Base-by-base conservation (phyloP, 2,113 vertebrate species). In the Polyodon spathula region DNA sequence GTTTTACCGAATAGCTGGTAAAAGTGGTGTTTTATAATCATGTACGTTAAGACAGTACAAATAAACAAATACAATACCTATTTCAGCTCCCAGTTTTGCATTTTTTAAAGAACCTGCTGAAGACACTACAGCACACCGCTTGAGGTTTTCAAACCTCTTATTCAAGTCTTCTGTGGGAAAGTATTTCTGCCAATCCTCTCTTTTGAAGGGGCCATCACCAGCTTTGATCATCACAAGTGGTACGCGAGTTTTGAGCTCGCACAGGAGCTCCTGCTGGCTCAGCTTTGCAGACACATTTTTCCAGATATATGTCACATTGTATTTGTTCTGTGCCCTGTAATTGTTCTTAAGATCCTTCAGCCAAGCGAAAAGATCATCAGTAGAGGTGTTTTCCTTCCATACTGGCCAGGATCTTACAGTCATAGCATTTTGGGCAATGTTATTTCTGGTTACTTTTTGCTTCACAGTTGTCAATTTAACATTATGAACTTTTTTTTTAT, bases 61-160 rank as follows among this genome's bases (percentile, higher is more conserved):
- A 27, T 27, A 27, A 27, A 27, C 27, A 27, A 27, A 27, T 41
- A 12, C 65, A 76, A 69, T 72, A 91, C 89, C 88, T 76, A 91
- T 91, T 73, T 89, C 88, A 58, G 5, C 62, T 61, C 89, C 89
- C 56, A 91, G 53, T n/a, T 1, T 70, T 50, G 89, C 90, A 41
- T 69, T 74, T 54, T 77, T 84, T 68, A 91, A 64, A 59, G 89
- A 83, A 57, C 86, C 89, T 0, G 89, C 86, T n/a, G 88, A 90
- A 6, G 86, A 84, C 40, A 91, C 86, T 0, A 90, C 85, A 41
- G 89, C 88, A 65, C 88, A 91, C 6, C 2, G 77, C 17, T 59
- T 62, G 66, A 87, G 74, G 0, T 10, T 71, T 57, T 61, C 73
- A 15, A 80, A 68, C 9, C 71, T 70, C 57, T 75, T 77, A 56